Evolutionary conservation across 1,140 invertebrate species (phyloP).

Genomic region (Heliconius eleuchia): DNA sequence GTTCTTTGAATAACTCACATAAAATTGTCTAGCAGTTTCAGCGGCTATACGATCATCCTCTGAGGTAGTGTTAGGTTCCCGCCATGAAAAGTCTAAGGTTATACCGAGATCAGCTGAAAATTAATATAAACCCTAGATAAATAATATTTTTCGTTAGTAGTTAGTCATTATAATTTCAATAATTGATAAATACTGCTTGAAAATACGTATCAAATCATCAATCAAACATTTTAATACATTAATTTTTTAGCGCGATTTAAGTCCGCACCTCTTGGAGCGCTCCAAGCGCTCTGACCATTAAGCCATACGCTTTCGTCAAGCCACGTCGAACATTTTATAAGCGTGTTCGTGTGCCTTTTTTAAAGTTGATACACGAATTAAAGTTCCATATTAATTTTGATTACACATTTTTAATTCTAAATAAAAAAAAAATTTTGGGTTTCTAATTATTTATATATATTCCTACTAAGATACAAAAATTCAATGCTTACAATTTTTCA

Average conservation of each 20-base stretch:
- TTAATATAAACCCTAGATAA: neutral
- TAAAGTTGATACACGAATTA: too few relatives aligned
- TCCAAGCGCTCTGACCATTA: neutral
- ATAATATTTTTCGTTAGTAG: neutral
- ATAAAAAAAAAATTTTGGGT: too few relatives aligned
- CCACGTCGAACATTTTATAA: neutral
- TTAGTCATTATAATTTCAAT: neutral
- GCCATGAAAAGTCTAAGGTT: conserved; percentile 78
- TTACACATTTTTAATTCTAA: too few relatives aligned
- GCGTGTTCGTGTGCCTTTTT: too few relatives aligned
- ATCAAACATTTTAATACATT: too few relatives aligned
- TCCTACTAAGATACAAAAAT: too few relatives aligned
- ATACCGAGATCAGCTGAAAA: conserved; percentile 74
- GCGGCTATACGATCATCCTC: conserved; percentile 71
- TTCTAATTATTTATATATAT: too few relatives aligned
- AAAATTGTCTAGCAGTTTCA: conserved; percentile 79
- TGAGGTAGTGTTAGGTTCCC: conserved; percentile 69
- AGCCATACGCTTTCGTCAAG: neutral
- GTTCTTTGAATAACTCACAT: conserved; percentile 55
- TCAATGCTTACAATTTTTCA: too few relatives aligned
- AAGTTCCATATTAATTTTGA: too few relatives aligned
- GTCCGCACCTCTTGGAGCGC: neutral
- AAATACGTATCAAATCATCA: too few relatives aligned
- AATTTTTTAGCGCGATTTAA: too few relatives aligned
- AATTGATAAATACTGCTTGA: too few relatives aligned